These are phyloP conservation scores for Lytechinus pictus DNA, from an alignment of 35 echinoderm and acorn worm species.

Conservation along the genomic window DNA sequence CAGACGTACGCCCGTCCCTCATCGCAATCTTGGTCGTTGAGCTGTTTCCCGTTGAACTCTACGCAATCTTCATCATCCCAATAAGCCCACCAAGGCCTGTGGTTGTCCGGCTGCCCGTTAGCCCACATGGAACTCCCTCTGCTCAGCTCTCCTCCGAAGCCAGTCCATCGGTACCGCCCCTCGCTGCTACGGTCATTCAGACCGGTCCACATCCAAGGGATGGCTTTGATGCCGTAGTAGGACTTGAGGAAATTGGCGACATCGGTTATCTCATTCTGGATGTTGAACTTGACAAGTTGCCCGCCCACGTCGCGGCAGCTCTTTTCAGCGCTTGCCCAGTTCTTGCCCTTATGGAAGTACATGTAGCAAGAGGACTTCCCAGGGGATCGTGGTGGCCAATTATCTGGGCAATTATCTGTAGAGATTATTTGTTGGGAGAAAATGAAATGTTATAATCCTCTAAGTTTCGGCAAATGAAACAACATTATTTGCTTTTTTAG, in stretches of 20 bases:
- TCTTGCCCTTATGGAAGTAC: not conserved
- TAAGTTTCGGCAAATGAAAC: too few relatives aligned
- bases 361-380: not conserved
- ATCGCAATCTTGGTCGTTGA: slow-evolving; percentile 14
- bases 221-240: not conserved
- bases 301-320: not conserved
- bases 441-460: not conserved
- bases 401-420: not conserved
- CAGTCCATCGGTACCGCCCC: not conserved
- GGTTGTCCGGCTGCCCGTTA: not conserved
- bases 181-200: slow-evolving; percentile 16
- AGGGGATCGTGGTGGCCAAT: slow-evolving; percentile 6
- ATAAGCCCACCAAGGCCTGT: not conserved
- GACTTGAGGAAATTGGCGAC: not conserved
- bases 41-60: not conserved
- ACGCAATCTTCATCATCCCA: slow-evolving; percentile 10
- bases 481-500: not conserved
- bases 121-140: not conserved
- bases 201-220: not conserved
- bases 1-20: not conserved
- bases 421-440: not conserved
- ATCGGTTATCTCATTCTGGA: not conserved
- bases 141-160: slow-evolving; percentile 21
- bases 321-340: not conserved
- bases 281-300: not conserved